A percentile compares a stretch with the other conserved stretches of the same genome.
Conservation (phyloP, 2,888 invertebrate genomes). For the Rotaria sp. region DNA sequence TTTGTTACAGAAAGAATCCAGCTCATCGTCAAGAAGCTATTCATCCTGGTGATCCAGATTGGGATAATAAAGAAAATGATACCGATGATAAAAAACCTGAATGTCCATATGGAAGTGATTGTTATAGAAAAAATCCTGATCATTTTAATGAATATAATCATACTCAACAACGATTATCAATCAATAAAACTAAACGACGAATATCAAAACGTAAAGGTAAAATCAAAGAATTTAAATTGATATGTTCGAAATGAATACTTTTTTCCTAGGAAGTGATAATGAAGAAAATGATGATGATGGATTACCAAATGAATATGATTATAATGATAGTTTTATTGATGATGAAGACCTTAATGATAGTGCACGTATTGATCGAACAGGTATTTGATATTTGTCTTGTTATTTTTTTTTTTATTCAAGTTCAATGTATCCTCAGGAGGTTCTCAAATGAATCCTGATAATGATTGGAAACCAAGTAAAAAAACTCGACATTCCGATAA, state of each 20-base stretch:
- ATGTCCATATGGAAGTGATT: conserved; percentile 12
- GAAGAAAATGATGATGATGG: conserved; percentile 26
- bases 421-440: too few relatives aligned
- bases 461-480: neutral
- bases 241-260: too few relatives aligned
- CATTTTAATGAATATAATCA: conserved; percentile 15
- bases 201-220: conserved; percentile 14
- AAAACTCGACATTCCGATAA: neutral
- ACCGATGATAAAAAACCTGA: neutral
- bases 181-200: neutral
- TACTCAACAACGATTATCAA: neutral
- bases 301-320: conserved; percentile 27
- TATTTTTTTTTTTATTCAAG: too few relatives aligned
- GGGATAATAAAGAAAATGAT: neutral
- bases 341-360: neutral
- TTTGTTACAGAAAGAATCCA: conserved; percentile 9
- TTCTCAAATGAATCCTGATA: neutral
- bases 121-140: conserved; percentile 19
- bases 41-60: conserved; percentile 23
- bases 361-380: neutral
- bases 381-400: neutral
- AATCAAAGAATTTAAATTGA: neutral
- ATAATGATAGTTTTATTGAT: conserved; percentile 17
- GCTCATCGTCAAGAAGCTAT: neutral
- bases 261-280: neutral